Evolutionary conservation across 1,140 invertebrate species (phyloP), one percentile per base, ranked within the genome.

Genomic region (Eueides isabella): DNA sequence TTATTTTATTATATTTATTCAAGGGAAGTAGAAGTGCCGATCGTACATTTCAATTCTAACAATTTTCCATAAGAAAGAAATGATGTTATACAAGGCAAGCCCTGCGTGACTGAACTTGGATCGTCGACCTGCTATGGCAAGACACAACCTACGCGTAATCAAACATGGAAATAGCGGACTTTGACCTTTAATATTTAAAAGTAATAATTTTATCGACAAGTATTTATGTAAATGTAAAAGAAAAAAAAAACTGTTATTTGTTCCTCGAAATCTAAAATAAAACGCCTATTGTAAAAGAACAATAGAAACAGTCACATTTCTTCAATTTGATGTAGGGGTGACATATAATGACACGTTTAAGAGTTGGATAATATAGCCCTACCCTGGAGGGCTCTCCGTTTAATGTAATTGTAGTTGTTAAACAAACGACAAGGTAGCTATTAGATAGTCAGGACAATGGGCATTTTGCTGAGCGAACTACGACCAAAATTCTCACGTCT

Each of bases 341-440:
- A 68, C 41, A 67, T 38, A n/a, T 84, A 81, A 87, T 81, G 77
- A 76, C 76, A 74, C 63, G 69, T 61, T 82, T 73, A 76, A 70
- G 72, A 68, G 71, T 75, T 80, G 76, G 67, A 84, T 78, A 85
- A 83, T 81, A 68, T 41, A 48, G 30, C 71, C 67, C 71, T 61
- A 71, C 75, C 78, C 78, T 67, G 71, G 62, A 67, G 79, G 77
- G 63, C 63, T 77, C 76, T 81, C 55, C 74, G 79, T 80, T 75
- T 72, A 74, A 84, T 85, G 79, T 85, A 85, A 90, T 88, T 87
- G 74, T 79, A 85, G 82, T 85, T 82, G 87, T 88, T 86, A 85
- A 80, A 77, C 77, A 80, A 83, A 41, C 55, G 70, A 55, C 38
- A 19, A 26, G 23, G 44, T 74, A 44, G 70, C 63, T 55, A 78